Evolutionary conservation across 2,888 invertebrate genomes (phyloP).

Genomic region (Coremacera marginata): DNA sequence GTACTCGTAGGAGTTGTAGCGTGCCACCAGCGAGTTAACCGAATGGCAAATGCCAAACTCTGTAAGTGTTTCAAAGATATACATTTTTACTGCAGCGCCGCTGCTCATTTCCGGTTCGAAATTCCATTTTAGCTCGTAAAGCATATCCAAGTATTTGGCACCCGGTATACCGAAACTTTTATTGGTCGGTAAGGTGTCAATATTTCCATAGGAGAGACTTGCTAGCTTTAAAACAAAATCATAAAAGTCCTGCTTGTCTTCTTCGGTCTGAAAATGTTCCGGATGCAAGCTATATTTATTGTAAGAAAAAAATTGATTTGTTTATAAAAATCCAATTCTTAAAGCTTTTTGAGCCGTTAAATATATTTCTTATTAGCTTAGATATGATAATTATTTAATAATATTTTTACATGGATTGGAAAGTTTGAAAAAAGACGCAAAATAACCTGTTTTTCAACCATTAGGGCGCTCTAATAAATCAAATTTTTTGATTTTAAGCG

Average conservation of each 20-base stretch:
- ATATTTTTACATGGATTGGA: no score
- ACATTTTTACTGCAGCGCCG: constrained; percentile 71
- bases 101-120: constrained; percentile 74
- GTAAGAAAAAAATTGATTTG: not conserved
- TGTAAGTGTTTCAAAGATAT: constrained; percentile 74
- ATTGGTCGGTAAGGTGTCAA: constrained; percentile 73
- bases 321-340: no score
- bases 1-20: constrained; percentile 66
- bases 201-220: constrained; percentile 74
- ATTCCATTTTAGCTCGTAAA: constrained; percentile 70
- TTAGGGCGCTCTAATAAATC: no score
- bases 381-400: no score
- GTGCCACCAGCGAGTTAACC: constrained; percentile 76
- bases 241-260: constrained; percentile 72
- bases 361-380: no score
- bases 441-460: no score
- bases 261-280: constrained; percentile 62
- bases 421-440: no score
- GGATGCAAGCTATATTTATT: constrained; percentile 46
- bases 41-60: constrained; percentile 80
- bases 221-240: constrained; percentile 73
- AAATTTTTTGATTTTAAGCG: no score
- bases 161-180: constrained; percentile 70
- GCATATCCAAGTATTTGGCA: constrained; percentile 73
- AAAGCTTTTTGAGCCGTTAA: no score